phyloP scores from a whole-genome alignment of 2,888 invertebrate genomes.

The Scaeva pyrastri region DNA sequence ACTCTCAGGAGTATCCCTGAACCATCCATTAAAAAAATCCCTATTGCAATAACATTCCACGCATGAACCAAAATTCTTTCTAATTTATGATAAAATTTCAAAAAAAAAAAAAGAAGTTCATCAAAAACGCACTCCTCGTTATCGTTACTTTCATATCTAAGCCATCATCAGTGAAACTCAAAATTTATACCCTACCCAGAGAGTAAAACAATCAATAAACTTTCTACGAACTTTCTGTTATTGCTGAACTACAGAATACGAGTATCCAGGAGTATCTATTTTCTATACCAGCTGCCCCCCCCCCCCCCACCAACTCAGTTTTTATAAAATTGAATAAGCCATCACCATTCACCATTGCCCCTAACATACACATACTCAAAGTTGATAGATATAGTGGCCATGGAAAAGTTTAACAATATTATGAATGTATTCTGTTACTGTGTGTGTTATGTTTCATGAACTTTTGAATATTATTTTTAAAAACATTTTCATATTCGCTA shows the following conservation, averaged over 20 bases:
- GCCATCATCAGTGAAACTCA: background rate
- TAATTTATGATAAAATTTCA: background rate
- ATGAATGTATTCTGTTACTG: too few relatives aligned
- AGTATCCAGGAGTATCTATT: too few relatives aligned
- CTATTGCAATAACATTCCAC: background rate
- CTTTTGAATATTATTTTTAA: background rate
- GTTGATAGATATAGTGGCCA: background rate
- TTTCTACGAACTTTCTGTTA: background rate
- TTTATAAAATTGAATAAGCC: background rate
- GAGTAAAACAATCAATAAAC: conserved; percentile 3
- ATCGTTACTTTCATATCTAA: background rate
- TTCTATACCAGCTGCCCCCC: background rate
- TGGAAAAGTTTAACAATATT: background rate
- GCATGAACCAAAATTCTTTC: background rate
- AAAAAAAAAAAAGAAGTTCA: background rate
- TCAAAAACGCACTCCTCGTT: background rate
- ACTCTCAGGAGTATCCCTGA: too few relatives aligned
- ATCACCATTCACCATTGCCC: background rate
- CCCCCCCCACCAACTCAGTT: too few relatives aligned
- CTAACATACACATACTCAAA: too few relatives aligned
- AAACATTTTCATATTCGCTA: background rate
- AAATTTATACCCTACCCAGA: background rate
- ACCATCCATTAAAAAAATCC: background rate
- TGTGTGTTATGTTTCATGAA: background rate
- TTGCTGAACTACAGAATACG: background rate